Evolutionary conservation across 2,888 invertebrate species (phyloP), one percentile per base, ranked within the genome.

Genomic region (Dicroscelio sp.): DNA sequence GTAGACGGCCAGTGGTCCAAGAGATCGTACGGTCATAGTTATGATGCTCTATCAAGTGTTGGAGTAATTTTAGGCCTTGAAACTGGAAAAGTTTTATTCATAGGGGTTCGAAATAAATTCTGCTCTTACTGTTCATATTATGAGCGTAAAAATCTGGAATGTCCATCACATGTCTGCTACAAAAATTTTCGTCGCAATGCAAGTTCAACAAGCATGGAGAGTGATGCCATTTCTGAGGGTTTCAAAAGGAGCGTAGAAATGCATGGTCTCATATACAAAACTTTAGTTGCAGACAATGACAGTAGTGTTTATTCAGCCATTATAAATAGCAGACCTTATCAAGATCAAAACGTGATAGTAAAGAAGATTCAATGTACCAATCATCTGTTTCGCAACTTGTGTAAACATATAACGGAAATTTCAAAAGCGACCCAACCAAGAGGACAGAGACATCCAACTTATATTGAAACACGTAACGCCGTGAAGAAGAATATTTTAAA

Each of bases 301-400:
- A 94, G 95, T 20, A 95, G 94, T n/a, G 96, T 96, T 3, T 95
- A 94, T 69, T 90, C 92, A 35, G 93, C 92, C 92, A 93, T 96
- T 6, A 20, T 86, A 23, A 92, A 95, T 90, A 71, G 69, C 20
- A 89, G 92, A 55, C 91, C 94, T 2, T 96, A 96, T 90, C 92
- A 27, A 20, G 30, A 86, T 4, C 35, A 69, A 20, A n/a, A 69
- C 1, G 20, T 91, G 1, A 78, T 35, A 8, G 79, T 86, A 0
- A 27, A 71, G 1, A 78, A 86, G 63, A 76, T 90, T 2, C 75
- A 85, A 75, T 85, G 85, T 27, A 48, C 31, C 6, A 82, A 82
- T 69, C 82, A 82, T 27, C 33, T 75, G 48, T 55, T 58, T 25
- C 65, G 84, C 1, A 84, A 84, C n/a, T 10, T 84, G 33, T 84